phyloP scores from a whole-genome alignment of 2,797 vertebrate genomes.

The Phaenicophaeus curvirostris region DNA sequence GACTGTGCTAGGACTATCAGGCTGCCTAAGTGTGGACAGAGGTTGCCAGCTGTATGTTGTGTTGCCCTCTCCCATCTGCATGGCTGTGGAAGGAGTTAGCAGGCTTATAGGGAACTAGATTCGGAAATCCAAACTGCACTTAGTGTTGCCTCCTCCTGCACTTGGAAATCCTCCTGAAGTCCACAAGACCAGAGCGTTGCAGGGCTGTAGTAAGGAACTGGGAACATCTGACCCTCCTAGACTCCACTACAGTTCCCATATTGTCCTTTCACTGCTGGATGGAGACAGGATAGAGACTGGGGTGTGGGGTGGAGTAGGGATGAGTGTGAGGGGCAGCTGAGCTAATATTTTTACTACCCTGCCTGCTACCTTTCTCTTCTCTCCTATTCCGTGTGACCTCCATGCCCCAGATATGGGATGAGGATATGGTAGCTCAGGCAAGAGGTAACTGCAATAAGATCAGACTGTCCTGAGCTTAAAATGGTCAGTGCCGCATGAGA shows the following conservation, averaged over 20 bases:
- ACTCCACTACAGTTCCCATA: background rate
- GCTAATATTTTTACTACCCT: slow-evolving; percentile 53
- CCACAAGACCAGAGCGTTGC: background rate
- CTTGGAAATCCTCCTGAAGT: background rate
- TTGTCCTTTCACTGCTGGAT: slow-evolving; percentile 24
- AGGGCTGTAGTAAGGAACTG: background rate
- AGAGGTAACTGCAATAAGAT: slow-evolving; percentile 20
- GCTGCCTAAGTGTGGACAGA: background rate
- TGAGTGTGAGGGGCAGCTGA: slow-evolving; percentile 38
- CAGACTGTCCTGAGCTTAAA: slow-evolving; percentile 21
- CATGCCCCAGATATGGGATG: background rate
- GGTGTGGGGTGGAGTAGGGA: background rate
- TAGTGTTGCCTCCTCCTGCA: background rate
- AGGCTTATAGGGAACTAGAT: background rate
- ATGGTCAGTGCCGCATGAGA: background rate
- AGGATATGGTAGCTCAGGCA: slow-evolving; percentile 27
- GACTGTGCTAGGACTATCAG: background rate
- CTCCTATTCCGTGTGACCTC: background rate
- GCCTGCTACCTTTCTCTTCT: slow-evolving; percentile 8
- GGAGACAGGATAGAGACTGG: background rate
- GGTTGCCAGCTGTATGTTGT: rapidly evolving
- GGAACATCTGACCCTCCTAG: background rate
- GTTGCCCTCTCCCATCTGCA: background rate
- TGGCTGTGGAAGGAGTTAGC: background rate
- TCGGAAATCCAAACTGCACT: background rate